Conservation (phyloP, 2,113 vertebrate species). For the Gymnobelideus leadbeateri region DNA sequence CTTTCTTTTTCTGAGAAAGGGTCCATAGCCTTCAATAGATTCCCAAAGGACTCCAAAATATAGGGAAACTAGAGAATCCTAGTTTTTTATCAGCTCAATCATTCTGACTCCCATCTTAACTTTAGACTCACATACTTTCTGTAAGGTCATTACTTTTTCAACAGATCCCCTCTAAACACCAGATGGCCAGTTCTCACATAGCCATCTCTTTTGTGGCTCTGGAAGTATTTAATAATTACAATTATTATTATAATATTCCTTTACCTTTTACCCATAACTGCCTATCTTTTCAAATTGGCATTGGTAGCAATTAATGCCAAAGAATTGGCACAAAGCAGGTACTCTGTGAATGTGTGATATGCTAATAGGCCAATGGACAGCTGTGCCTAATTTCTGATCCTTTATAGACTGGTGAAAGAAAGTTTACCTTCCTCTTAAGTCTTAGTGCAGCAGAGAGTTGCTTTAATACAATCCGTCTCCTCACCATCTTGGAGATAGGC, state of each 20-base stretch:
- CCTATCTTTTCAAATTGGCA: background rate
- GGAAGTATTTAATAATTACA: background rate
- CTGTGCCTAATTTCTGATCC: background rate
- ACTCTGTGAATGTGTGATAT: background rate
- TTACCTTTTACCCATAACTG: background rate
- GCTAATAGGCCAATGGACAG: background rate
- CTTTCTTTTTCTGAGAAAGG: background rate
- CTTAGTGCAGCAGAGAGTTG: background rate
- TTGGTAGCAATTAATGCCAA: background rate
- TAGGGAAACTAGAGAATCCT: background rate
- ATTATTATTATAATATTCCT: background rate
- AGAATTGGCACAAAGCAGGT: background rate
- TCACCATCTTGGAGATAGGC: background rate
- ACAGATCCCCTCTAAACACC: background rate
- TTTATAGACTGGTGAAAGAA: background rate
- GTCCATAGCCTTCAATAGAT: background rate
- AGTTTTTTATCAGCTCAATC: background rate
- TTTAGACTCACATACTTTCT: background rate
- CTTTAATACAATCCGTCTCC: background rate
- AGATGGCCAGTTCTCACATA: background rate
- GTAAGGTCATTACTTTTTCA: background rate
- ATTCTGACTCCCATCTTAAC: background rate
- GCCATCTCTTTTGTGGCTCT: background rate
- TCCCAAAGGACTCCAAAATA: background rate
- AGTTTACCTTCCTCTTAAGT: background rate